A percentile compares a stretch with the other conserved stretches of the same genome.
Conservation (phyloP, 2,797 vertebrate genomes). For the Acanthopagrus latus region DNA sequence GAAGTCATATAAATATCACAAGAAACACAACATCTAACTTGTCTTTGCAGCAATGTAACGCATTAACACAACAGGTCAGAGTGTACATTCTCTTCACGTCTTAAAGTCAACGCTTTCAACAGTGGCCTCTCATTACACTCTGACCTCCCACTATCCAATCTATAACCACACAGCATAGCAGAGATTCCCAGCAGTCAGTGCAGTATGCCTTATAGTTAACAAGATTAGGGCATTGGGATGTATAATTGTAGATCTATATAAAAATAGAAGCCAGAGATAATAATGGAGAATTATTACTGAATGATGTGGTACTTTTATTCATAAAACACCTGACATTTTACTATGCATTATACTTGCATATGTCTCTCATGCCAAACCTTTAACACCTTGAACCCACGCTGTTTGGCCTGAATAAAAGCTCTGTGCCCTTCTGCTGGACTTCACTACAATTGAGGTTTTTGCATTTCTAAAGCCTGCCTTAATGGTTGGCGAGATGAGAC, state of each 20-base stretch:
- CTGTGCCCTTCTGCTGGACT: conserved; percentile 8
- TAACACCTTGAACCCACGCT: not conserved
- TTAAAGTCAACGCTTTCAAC: conserved; percentile 29
- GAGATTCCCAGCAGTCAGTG: conserved; percentile 43
- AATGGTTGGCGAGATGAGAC: conserved; percentile 35
- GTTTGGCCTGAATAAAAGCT: conserved; percentile 23
- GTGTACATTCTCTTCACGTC: conserved; percentile 8
- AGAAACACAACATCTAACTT: not conserved
- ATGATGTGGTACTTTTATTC: not conserved
- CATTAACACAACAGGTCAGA: not conserved
- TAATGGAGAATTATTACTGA: not conserved
- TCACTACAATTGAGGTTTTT: conserved; percentile 20
- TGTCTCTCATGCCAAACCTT: not conserved
- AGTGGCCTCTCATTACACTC: conserved; percentile 25
- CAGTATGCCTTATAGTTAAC: conserved; percentile 29
- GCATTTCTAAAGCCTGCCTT: conserved; percentile 30
- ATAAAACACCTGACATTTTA: not conserved
- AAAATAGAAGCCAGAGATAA: not conserved
- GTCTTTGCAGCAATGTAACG: not conserved
- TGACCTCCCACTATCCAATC: conserved; percentile 28
- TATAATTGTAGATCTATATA: not conserved
- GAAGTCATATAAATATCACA: not conserved
- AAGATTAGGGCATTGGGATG: not conserved
- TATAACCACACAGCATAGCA: conserved; percentile 29
- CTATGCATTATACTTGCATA: not conserved